Conservation (phyloP, 2,797 vertebrate species). For the Antrozous pallidus region DNA sequence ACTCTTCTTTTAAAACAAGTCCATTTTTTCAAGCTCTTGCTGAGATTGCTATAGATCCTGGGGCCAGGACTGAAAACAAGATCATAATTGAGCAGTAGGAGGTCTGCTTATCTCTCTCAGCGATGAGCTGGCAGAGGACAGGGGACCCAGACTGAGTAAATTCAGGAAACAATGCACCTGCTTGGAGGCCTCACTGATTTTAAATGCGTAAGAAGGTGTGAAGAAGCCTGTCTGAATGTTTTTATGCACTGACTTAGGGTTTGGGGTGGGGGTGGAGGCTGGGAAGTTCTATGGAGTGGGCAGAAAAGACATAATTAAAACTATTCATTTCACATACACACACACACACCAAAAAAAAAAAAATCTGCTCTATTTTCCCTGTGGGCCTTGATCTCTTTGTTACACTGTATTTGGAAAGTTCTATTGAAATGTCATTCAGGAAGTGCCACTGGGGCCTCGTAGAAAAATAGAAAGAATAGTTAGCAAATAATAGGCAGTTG, state of each 20-base stretch:
- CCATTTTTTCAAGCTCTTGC: slow-evolving; percentile 82
- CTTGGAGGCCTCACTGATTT: slow-evolving; percentile 61
- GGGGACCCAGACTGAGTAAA: slow-evolving; percentile 68
- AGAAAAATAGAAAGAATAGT: slow-evolving; percentile 47
- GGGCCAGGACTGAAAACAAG: slow-evolving; percentile 80
- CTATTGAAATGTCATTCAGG: slow-evolving; percentile 79
- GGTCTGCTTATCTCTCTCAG: slow-evolving; percentile 80
- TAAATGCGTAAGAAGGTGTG: slow-evolving; percentile 54
- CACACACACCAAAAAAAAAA: slow-evolving; percentile 7
- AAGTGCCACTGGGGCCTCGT: slow-evolving; percentile 59
- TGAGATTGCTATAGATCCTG: slow-evolving; percentile 80
- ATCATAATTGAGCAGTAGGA: slow-evolving; percentile 83
- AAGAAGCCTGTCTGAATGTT: not conserved
- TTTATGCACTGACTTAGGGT: slow-evolving; percentile 29
- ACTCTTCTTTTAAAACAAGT: slow-evolving; percentile 80
- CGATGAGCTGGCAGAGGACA: slow-evolving; percentile 74
- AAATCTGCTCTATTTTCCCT: slow-evolving; percentile 64
- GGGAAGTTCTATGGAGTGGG: not conserved
- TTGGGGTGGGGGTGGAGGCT: not conserved
- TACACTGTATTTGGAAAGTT: slow-evolving; percentile 75
- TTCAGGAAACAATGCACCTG: slow-evolving; percentile 71
- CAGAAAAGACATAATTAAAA: slow-evolving; percentile 72
- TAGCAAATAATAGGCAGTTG: slow-evolving; percentile 43
- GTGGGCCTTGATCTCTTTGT: slow-evolving; percentile 81
- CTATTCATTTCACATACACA: slow-evolving; percentile 42